Percentiles rank a stretch among this genome's conserved stretches.
phyloP scores from a whole-genome alignment of 2,113 vertebrate species.

The Platichthys stellatus region DNA sequence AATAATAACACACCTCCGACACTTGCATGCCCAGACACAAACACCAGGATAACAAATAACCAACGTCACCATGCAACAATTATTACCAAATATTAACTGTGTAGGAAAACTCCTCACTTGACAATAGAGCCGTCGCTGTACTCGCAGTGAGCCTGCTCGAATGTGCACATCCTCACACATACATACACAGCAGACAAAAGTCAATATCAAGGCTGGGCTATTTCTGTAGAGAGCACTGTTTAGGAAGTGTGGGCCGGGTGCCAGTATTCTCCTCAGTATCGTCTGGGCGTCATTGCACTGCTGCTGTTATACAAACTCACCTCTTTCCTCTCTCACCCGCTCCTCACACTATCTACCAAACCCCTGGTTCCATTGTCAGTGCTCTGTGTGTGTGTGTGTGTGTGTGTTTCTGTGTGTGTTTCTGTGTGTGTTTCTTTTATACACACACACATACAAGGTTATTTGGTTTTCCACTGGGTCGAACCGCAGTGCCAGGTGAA shows the following conservation, averaged over 20 bases:
- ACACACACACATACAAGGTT: constrained; percentile 71
- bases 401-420: background rate
- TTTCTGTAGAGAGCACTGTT: constrained; percentile 83
- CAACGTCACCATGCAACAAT: background rate
- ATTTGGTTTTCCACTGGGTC: constrained; percentile 84
- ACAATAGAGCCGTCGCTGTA: constrained; percentile 49
- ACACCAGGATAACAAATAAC: background rate
- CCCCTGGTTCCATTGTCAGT: constrained; percentile 73
- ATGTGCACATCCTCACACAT: constrained; percentile 45
- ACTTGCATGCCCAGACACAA: constrained; percentile 1
- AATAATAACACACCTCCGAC: constrained; percentile 40
- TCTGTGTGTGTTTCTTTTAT: background rate
- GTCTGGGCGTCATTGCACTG: constrained; percentile 74
- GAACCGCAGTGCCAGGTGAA: constrained; percentile 77
- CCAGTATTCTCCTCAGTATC: constrained; percentile 79
- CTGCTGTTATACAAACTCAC: constrained; percentile 78
- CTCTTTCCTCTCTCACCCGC: constrained; percentile 67
- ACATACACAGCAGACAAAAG: constrained; percentile 74
- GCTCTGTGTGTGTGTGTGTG: constrained; percentile 10
- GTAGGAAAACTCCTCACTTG: constrained; percentile 47
- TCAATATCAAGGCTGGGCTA: constrained; percentile 83
- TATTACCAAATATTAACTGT: constrained; percentile 26
- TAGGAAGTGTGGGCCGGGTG: constrained; percentile 79
- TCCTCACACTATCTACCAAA: constrained; percentile 66
- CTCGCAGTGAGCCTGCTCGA: constrained; percentile 52